Evolutionary conservation across 2,113 vertebrate species (phyloP).

Genomic region (Hyaena hyaena): DNA sequence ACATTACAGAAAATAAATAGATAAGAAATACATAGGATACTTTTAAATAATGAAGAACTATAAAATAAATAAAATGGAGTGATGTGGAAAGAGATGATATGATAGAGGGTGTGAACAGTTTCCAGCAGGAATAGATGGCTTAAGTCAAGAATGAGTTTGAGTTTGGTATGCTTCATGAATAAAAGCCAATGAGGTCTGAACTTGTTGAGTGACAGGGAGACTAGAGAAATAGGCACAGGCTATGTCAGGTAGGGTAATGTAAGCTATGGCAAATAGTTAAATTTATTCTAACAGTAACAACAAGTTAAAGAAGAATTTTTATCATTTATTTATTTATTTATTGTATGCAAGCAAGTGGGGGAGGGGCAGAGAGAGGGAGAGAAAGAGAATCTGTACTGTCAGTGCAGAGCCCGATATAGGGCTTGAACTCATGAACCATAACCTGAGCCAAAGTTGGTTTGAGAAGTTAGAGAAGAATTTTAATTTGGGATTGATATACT

Average conservation of each 20-base stretch:
- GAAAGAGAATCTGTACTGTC: too few species aligned
- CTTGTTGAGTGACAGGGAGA: neutral
- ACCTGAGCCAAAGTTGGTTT: too few species aligned
- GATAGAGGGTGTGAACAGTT: neutral
- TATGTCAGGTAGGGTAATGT: neutral
- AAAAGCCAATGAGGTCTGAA: neutral
- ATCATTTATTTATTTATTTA: too few species aligned
- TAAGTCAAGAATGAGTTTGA: neutral
- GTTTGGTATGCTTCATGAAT: neutral
- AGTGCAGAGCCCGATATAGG: too few species aligned
- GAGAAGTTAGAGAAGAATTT: neutral
- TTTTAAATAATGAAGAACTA: neutral
- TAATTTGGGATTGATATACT: neutral
- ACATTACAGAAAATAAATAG: neutral
- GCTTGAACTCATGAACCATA: too few species aligned
- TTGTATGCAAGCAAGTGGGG: too few species aligned
- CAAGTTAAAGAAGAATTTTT: neutral
- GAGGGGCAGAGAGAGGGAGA: too few species aligned
- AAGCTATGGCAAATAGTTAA: neutral
- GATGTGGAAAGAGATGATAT: neutral
- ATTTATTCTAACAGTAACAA: neutral
- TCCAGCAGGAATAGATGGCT: neutral
- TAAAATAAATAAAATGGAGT: conserved; percentile 2
- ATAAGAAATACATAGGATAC: neutral
- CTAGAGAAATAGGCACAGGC: neutral